Percentiles rank a stretch among this genome's conserved stretches.
phyloP scores from a whole-genome alignment of 64 coral and sea anemone genomes.

The Actinia tenebrosa region DNA sequence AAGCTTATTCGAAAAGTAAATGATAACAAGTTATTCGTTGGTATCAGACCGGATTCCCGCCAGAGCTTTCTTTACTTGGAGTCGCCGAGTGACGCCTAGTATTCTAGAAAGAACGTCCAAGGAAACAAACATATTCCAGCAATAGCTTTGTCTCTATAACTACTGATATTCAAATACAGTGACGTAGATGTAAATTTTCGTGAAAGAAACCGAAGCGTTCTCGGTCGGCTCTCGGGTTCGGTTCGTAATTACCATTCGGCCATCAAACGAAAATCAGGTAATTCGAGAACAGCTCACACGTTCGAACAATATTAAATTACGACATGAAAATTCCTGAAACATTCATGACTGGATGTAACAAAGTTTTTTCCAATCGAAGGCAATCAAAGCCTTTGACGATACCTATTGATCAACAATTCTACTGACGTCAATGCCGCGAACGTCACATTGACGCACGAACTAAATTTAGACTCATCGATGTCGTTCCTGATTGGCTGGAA shows the following conservation, averaged over 20 bases:
- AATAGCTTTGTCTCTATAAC: slow-evolving; percentile 30
- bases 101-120: slow-evolving; percentile 27
- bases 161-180: slow-evolving; percentile 15
- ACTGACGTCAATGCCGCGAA: slow-evolving; percentile 71
- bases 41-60: slow-evolving; percentile 14
- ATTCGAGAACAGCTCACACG: slow-evolving; percentile 16
- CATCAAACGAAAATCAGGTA: slow-evolving; percentile 6
- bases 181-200: slow-evolving; percentile 28
- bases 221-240: neutral
- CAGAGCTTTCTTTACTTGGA: neutral
- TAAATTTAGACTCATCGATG: slow-evolving; percentile 63
- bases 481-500: slow-evolving; percentile 55
- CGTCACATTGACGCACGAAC: slow-evolving; percentile 85
- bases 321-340: slow-evolving; percentile 7
- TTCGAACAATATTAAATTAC: slow-evolving; percentile 18
- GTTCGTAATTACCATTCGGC: slow-evolving; percentile 24
- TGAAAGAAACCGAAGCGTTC: neutral
- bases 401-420: slow-evolving; percentile 90
- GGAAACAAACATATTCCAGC: slow-evolving; percentile 24
- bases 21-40: slow-evolving; percentile 1
- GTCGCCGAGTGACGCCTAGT: slow-evolving; percentile 21
- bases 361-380: slow-evolving; percentile 25
- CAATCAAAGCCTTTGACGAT: slow-evolving; percentile 50
- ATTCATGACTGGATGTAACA: slow-evolving; percentile 28
- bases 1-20: neutral